Base-by-base conservation (phyloP, 2,888 invertebrate genomes). In the Hofmannophila pseudospretella region DNA sequence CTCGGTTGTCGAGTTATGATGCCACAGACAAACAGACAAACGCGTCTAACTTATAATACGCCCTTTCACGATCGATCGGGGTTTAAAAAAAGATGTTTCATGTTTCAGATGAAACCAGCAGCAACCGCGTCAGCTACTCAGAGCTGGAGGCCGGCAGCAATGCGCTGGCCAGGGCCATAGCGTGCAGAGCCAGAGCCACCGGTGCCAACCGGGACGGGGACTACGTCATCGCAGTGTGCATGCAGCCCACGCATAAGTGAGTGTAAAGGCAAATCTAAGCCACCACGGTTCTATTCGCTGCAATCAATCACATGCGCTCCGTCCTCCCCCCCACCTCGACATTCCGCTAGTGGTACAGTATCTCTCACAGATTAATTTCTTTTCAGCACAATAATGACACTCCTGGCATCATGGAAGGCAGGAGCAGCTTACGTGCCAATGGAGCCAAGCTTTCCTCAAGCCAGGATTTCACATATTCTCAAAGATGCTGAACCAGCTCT, bases 401-500 rank as follows among this genome's bases (percentile, higher is more conserved):
- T 96, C 11, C 69, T 96, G 42, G 91, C 94, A 0, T 90, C 93
- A 34, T 91, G 94, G 90, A 95, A 96, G 76, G 88, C 93, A 0
- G 96, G 96, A 0, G 94, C 93, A 9, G 93, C 95, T 0, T 96
- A 96, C 74, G 81, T 96, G 35, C 96, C 96, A 0, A 85, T 96
- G 54, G 96, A 96, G 63, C 90, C 91, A 0, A 89, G 88, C 36
- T 91, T 90, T 55, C 96, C 96, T 0, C 89, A 88, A 14, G 89
- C 90, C 1, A 88, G 96, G 48, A 89, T 95, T 29, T 88, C 90
- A 11, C 94, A 95, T 57, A 95, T 96, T 36, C 66, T 96, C 8
- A 78, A 88, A 11, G 95, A 95, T 64, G 89, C 94, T 0, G 88
- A 90, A 42, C 96, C 96, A 0, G 86, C 91, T 0, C 64, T 93